Percentiles rank a stretch among this genome's conserved stretches.
Conservation (phyloP, 2,888 invertebrate genomes). For the Nebria brevicollis region DNA sequence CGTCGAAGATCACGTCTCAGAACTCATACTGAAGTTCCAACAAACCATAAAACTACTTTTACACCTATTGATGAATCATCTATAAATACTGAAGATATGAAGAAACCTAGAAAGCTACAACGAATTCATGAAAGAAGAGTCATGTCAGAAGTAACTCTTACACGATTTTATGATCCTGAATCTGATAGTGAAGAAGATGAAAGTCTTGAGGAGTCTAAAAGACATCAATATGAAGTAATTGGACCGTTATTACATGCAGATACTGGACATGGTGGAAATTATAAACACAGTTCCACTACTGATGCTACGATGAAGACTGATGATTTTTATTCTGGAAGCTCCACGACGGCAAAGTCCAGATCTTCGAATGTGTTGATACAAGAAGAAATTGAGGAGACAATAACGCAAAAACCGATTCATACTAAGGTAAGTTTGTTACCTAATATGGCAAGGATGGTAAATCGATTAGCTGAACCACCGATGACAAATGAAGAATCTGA, state of each 20-base stretch:
- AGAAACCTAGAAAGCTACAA: conserved; percentile 34
- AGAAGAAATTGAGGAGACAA: conserved; percentile 34
- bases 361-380: conserved; percentile 8
- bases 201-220: conserved; percentile 27
- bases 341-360: background rate
- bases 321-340: background rate
- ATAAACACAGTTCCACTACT: conserved; percentile 22
- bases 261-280: conserved; percentile 51
- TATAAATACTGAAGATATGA: conserved; percentile 22
- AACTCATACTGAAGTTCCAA: background rate
- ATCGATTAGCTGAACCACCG: conserved; percentile 22
- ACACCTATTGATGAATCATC: background rate
- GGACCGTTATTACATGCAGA: conserved; percentile 23
- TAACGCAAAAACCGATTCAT: conserved; percentile 12
- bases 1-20: conserved; percentile 7
- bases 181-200: conserved; percentile 12
- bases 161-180: conserved; percentile 35
- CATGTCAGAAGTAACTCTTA: conserved; percentile 36
- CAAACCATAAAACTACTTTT: conserved; percentile 10
- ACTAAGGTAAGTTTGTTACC: conserved; percentile 30
- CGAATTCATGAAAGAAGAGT: conserved; percentile 38
- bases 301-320: background rate
- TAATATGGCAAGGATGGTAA: conserved; percentile 40
- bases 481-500: background rate
- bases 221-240: conserved; percentile 32